Evolutionary conservation across 2,797 vertebrate species (phyloP), one percentile per base, ranked within the genome.

Genomic region (Pseudomugil gertrudae): DNA sequence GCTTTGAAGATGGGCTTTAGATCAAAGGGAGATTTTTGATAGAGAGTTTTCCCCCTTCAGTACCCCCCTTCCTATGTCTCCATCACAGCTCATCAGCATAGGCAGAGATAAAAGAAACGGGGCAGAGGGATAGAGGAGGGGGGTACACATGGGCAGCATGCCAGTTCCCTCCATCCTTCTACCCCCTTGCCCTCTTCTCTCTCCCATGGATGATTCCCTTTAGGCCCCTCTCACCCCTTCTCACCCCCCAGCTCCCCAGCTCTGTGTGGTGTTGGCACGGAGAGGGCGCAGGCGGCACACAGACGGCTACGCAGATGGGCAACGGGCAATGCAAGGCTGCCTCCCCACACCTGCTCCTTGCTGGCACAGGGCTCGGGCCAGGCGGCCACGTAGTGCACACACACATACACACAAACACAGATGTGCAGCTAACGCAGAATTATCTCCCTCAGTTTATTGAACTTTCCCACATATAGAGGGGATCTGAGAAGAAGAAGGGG

Each of bases 221-320:
- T 81, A 84, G 85, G 81, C 84, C 84, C 77, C 78, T 81, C 86
- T 84, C 79, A 74, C 81, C 83, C 87, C 72, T 57, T 61, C 65
- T 73, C 80, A 62, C 83, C 83, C 81, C 86, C 83, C 69, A 69
- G 67, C 84, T 82, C 81, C 68, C 73, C 75, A 11, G 72, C 85
- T 88, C 84, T 84, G 80, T 82, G 83, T 80, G 83, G 86, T 76
- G 80, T 90, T 95, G 94, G 94, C 93, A 94, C 87, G 27, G 89
- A 72, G 79, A 76, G 89, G 92, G 92, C 89, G 77, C 92, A 93
- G 92, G 89, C 90, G 90, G 92, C 92, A 87, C 93, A 94, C 94
- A 95, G 94, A 94, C 93, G 92, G 93, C 88, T 89, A 90, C 92
- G 90, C 94, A 95, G 94, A 95, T 95, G 94, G 94, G 92, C 91